Base-by-base conservation (phyloP, 2,113 vertebrate species). In the Gymnogyps californianus region DNA sequence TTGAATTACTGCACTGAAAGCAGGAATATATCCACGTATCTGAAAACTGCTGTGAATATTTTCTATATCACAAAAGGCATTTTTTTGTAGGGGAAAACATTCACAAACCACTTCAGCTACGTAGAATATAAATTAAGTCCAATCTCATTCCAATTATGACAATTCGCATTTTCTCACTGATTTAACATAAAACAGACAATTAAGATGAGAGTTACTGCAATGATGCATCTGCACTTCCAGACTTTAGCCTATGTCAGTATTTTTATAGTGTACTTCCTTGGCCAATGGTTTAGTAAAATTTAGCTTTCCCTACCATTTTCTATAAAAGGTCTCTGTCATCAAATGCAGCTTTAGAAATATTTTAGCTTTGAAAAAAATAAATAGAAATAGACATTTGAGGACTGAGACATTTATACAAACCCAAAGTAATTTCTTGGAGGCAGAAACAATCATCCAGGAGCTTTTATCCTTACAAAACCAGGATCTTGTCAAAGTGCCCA, bases 101-200 rank as follows among this genome's bases (percentile, higher is more conserved):
- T 82, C 80, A 94, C 49, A 92, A 94, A 91, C 44, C 52, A 76
- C 36, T 96, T 91, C 49, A 84, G 46, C 65, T 89, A 84, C 8
- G 1, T 6, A 87, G 93, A 96, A 80, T 87, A 97, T 65, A 97
- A 96, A 94, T 91, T 78, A 96, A 87, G 36, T 61, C 70, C 6
- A 0, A 76, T 80, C 75, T 89, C 34, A 72, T 70, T 90, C 66
- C 66, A 89, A 80, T 92, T 83, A 92, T 6, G 11, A 29, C 46
- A 87, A 89, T 95, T 89, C 92, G 70, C 87, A 85, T 96, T 96
- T 97, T 96, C 47, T 72, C 65, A 87, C 81, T 54, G 40, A 95
- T 89, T 93, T 96, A 93, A 89, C 61, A 79, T 81, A 86, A 94
- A 95, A 86, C 95, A 97, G 95, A 95, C 93, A 95, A 96, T 95